Evolutionary conservation across 2,888 invertebrate species (phyloP).

Genomic region (Lomographa bimaculata): DNA sequence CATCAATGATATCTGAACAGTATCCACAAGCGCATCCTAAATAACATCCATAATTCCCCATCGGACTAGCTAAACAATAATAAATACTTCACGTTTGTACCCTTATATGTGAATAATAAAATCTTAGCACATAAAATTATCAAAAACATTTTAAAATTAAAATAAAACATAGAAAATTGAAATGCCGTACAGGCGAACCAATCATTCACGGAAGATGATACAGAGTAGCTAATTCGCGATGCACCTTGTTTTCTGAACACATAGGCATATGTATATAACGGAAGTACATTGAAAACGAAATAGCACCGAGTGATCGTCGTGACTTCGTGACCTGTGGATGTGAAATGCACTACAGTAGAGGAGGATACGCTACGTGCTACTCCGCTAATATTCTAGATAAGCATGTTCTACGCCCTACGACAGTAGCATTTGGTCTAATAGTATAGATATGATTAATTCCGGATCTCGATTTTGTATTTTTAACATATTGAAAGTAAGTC

Average conservation of each 20-base stretch:
- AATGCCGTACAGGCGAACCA: conserved; percentile 30
- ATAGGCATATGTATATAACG: conserved; percentile 33
- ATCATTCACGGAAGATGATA: conserved; percentile 9
- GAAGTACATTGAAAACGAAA: conserved; percentile 41
- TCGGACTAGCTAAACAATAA: conserved; percentile 66
- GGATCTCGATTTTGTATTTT: no score
- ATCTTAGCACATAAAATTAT: conserved; percentile 59
- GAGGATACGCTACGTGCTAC: no score
- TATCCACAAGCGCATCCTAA: conserved; percentile 20
- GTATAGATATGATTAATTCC: no score
- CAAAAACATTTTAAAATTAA: conserved; percentile 48
- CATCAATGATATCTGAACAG: conserved; percentile 28
- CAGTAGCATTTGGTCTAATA: no score
- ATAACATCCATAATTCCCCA: conserved; percentile 40
- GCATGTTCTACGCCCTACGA: no score
- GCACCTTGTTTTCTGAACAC: conserved; percentile 47
- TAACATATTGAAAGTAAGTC: no score
- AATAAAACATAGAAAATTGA: conserved; percentile 44
- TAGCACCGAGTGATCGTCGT: conserved; percentile 78
- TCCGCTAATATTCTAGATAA: no score
- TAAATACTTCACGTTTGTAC: conserved; percentile 71
- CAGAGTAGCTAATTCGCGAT: conserved; percentile 39
- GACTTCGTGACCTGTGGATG: no score
- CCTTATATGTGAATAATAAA: conserved; percentile 59
- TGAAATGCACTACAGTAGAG: no score